A percentile compares a stretch with the other conserved stretches of the same genome.
These are phyloP conservation scores for Phalera bucephala DNA, from an alignment of 2,888 invertebrate species.

Conservation along the genomic window DNA sequence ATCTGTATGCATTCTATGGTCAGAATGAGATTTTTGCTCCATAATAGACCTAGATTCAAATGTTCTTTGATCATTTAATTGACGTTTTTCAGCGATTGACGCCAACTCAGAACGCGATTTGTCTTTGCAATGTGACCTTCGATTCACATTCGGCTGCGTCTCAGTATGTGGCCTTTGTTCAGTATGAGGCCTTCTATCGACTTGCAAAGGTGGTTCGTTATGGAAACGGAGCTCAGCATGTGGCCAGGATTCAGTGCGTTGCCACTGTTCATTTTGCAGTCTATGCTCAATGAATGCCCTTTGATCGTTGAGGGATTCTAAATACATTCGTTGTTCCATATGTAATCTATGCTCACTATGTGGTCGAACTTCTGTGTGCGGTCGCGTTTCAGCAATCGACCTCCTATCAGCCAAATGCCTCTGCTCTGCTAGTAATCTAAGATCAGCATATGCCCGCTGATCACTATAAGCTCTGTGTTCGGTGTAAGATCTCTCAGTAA, in stretches of 20 bases:
- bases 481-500: not conserved
- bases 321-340: slow-evolving; percentile 6
- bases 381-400: slow-evolving; percentile 1
- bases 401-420: slow-evolving; percentile 4
- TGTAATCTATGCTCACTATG: slow-evolving; percentile 8
- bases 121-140: slow-evolving; percentile 5
- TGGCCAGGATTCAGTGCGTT: slow-evolving; percentile 7
- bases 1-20: slow-evolving; percentile 8
- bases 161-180: slow-evolving; percentile 5
- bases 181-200: not conserved
- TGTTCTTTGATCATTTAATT: slow-evolving; percentile 8
- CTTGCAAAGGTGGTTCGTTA: not conserved
- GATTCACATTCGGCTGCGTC: slow-evolving; percentile 8
- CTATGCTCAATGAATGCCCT: not conserved
- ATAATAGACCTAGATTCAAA: slow-evolving; percentile 5
- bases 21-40: slow-evolving; percentile 8
- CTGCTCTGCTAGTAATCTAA: slow-evolving; percentile 11
- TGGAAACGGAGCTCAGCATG: slow-evolving; percentile 4
- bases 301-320: slow-evolving; percentile 8
- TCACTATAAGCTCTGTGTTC: slow-evolving; percentile 11
- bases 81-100: slow-evolving; percentile 5
- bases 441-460: slow-evolving; percentile 6
- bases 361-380: slow-evolving; percentile 2
- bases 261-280: slow-evolving; percentile 6
- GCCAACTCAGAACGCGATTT: not conserved